Conservation (phyloP, 1,140 invertebrate genomes). For the Drosophila lini region DNA sequence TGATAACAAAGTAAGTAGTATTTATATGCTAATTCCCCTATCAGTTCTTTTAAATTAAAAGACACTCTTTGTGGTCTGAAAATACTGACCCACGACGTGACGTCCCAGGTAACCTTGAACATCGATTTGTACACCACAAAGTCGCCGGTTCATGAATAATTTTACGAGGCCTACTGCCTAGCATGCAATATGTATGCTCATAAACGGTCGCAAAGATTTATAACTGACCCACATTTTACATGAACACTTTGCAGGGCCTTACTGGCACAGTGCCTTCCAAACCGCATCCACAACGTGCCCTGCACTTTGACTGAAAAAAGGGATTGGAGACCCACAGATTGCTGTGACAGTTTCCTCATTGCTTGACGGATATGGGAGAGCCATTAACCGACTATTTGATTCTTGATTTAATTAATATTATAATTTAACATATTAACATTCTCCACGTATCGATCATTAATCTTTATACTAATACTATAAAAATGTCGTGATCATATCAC, state of each 20-base stretch:
- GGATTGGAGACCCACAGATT: conserved; percentile 2
- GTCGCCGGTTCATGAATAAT: conserved; percentile 47
- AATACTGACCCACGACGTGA: conserved; percentile 21
- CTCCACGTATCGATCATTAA: not conserved
- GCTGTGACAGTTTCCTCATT: conserved; percentile 49
- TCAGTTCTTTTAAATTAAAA: conserved; percentile 4
- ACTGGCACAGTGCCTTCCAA: conserved; percentile 20
- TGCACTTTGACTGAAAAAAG: conserved; percentile 34
- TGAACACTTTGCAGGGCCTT: conserved; percentile 20
- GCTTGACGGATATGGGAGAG: conserved; percentile 42
- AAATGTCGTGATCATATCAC: not conserved
- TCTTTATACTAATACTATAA: too few relatives aligned
- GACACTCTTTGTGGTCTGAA: not conserved
- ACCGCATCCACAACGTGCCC: conserved; percentile 30
- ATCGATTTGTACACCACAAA: conserved; percentile 35
- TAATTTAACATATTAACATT: not conserved
- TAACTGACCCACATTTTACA: conserved; percentile 65
- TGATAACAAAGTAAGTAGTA: too few relatives aligned
- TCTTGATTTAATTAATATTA: conserved; percentile 7
- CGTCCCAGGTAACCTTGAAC: conserved; percentile 48
- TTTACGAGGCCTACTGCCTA: conserved; percentile 42
- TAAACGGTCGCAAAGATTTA: conserved; percentile 58
- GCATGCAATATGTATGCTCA: conserved; percentile 23
- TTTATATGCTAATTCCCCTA: not conserved
- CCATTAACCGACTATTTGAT: conserved; percentile 10